These are phyloP conservation scores for Meteorus cinctellus DNA, from an alignment of 2,888 invertebrate genomes.

Conservation along the genomic window DNA sequence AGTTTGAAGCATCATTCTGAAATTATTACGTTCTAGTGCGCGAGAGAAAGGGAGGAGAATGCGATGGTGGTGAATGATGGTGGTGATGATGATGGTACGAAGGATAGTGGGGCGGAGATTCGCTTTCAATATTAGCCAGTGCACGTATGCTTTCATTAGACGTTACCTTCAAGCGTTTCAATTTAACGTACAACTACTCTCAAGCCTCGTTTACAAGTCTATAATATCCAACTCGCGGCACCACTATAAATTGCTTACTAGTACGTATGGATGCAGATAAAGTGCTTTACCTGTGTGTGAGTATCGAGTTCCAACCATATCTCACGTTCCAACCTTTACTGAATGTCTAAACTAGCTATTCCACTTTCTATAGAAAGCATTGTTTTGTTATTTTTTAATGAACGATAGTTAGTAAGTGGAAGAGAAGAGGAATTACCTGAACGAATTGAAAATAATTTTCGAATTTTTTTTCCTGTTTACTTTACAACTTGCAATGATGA, in stretches of 20 bases:
- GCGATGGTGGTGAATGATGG: constrained; percentile 31
- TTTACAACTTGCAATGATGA: neutral
- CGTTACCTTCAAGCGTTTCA: constrained; percentile 72
- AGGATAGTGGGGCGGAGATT: constrained; percentile 32
- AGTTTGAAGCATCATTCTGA: constrained; percentile 66
- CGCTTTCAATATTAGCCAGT: constrained; percentile 62
- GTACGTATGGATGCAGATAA: constrained; percentile 33
- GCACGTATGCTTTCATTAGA: constrained; percentile 72
- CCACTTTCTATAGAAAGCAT: neutral
- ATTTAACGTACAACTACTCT: constrained; percentile 70
- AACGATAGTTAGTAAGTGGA: neutral
- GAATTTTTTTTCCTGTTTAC: neutral
- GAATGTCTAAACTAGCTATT: constrained; percentile 18
- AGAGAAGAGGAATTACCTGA: too few species aligned
- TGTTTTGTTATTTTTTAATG: neutral
- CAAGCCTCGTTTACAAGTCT: constrained; percentile 70
- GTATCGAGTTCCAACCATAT: constrained; percentile 69
- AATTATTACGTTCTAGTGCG: constrained; percentile 71
- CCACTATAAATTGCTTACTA: constrained; percentile 37
- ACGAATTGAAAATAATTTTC: neutral
- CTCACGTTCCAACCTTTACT: constrained; percentile 65
- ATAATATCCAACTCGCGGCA: constrained; percentile 63
- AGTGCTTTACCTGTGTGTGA: constrained; percentile 68
- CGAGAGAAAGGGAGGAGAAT: constrained; percentile 36
- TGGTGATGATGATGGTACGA: constrained; percentile 3